Evolutionary conservation across 2,888 invertebrate genomes (phyloP), one percentile per base, ranked within the genome.

Genomic region (Leptarthrus brevirostris): DNA sequence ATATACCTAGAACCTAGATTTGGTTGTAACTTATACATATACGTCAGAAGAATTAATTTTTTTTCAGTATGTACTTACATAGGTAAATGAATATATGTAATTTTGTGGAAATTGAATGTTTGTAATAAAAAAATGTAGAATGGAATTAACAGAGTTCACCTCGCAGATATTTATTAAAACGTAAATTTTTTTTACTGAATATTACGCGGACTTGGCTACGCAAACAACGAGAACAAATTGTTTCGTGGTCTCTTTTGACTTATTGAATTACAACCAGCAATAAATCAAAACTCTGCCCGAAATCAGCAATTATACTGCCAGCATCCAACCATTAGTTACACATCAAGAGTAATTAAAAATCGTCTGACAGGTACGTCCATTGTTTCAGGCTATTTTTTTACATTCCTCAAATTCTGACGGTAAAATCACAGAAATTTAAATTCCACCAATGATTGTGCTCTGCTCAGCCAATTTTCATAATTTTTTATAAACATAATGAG

Each of bases 251-350:
- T 40, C n/a, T 40, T 40, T 12, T 40, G n/a, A 40, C 8, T 40
- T 40, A 40, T 40, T 40, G 40, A 40, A 40, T 40, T 40, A 40
- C n/a, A 40, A 3, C 12, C 12, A 40, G 18, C 36, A 58, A 58
- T 58, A 58, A 58, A 58, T 58, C 58, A 58, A 58, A 58, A 58
- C 36, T 34, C 36, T 12, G 36, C 18, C 36, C 18, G 36, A 26
- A 58, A 58, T 58, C 58, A 34, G 58, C 36, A 36, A 58, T 58
- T 58, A 58, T 18, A 20, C 58, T 58, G 58, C 58, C 58, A 58
- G 36, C 36, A 34, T 18, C 18, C 58, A 58, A 58, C 36, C 58
- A 58, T 58, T 58, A 20, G 58, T 58, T 58, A 58, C 58, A 58
- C 58, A 58, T 36, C 36, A 36, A 10, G 36, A 58, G 58, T 58